Evolutionary conservation across 2,888 invertebrate genomes (phyloP).

Genomic region (Falcaria lacertinaria): DNA sequence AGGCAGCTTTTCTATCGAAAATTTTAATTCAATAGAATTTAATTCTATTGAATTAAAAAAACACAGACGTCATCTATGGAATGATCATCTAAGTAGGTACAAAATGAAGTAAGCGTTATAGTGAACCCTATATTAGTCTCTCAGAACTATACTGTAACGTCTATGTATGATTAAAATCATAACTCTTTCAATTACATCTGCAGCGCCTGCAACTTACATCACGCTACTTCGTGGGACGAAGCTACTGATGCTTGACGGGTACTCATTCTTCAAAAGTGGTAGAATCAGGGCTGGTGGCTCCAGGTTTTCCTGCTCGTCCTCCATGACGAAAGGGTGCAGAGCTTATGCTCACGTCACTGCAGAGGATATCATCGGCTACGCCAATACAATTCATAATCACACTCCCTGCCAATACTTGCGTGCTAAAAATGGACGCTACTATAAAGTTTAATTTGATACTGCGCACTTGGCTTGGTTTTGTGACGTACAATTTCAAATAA

Average conservation of each 20-base stretch:
- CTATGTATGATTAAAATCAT: not conserved
- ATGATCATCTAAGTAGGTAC: too few relatives aligned
- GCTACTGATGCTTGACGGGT: slow-evolving; percentile 34
- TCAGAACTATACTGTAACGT: slow-evolving; percentile 8
- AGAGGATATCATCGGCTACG: slow-evolving; percentile 19
- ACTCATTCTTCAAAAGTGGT: slow-evolving; percentile 38
- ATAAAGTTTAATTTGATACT: slow-evolving; percentile 6
- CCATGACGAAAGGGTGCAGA: slow-evolving; percentile 31
- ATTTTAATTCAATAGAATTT: too few relatives aligned
- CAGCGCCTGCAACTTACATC: slow-evolving; percentile 24
- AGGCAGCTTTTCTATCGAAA: too few relatives aligned
- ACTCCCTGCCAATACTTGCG: slow-evolving; percentile 12
- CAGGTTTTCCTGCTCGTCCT: slow-evolving; percentile 42
- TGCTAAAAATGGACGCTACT: slow-evolving; percentile 14
- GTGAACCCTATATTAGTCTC: too few relatives aligned
- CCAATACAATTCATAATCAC: slow-evolving; percentile 21
- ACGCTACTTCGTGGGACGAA: slow-evolving; percentile 22
- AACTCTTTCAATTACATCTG: slow-evolving; percentile 18
- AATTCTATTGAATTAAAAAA: too few relatives aligned
- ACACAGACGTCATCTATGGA: too few relatives aligned
- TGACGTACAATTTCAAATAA: too few relatives aligned
- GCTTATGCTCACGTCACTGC: slow-evolving; percentile 35
- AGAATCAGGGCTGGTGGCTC: slow-evolving; percentile 29
- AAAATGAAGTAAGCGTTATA: too few relatives aligned
- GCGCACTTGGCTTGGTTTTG: too few relatives aligned